Conservation (phyloP, 1,140 invertebrate species). For the Lasioglossum baleicum region DNA sequence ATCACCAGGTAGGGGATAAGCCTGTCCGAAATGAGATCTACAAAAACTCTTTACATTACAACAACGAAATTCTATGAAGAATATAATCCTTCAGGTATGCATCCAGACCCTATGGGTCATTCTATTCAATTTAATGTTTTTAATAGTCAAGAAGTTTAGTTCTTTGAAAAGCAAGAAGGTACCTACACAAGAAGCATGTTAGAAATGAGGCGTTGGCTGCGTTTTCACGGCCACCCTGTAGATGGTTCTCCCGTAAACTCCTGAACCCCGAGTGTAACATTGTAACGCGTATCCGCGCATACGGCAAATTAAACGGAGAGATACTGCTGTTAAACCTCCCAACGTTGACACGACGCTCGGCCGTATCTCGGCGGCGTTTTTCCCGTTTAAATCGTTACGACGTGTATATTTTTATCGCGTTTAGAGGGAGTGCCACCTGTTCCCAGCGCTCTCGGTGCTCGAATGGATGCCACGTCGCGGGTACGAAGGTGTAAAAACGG, state of each 20-base stretch:
- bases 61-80: too few species aligned
- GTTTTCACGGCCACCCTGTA: neutral
- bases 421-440: conserved; percentile 26
- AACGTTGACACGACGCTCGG: conserved; percentile 15
- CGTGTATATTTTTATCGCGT: conserved; percentile 31
- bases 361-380: conserved; percentile 5
- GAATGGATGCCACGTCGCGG: conserved; percentile 1
- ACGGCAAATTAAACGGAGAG: conserved; percentile 39
- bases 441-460: neutral
- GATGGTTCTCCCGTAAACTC: conserved; percentile 28
- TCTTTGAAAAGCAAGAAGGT: too few species aligned
- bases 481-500: conserved; percentile 20
- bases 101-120: too few species aligned
- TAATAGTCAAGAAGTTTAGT: too few species aligned
- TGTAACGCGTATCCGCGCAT: conserved; percentile 17
- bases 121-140: too few species aligned
- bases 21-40: too few species aligned
- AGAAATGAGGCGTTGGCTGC: too few species aligned
- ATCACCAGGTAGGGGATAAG: too few species aligned
- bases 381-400: conserved; percentile 16
- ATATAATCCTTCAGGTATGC: too few species aligned
- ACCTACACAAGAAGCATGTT: too few species aligned
- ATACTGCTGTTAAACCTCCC: conserved; percentile 36
- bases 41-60: too few species aligned
- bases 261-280: conserved; percentile 33